Base-by-base conservation (phyloP, 2,888 invertebrate genomes). In the Corbicula japonica region DNA sequence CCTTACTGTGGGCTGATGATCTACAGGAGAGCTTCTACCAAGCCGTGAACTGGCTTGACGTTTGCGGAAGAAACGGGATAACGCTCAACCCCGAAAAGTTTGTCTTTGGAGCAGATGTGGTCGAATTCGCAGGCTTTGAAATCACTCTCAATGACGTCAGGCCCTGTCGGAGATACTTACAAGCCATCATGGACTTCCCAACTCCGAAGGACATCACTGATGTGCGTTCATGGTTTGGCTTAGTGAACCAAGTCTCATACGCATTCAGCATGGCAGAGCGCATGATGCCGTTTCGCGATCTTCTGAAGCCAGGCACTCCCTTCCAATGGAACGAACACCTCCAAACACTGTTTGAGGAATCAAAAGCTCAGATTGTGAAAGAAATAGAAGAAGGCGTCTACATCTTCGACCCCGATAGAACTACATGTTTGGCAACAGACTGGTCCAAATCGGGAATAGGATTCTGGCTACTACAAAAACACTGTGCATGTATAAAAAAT, bases 341-440 rank as follows among this genome's bases (percentile, higher is more conserved):
- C 1, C 35, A 84, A 1, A 26, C 52, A 1, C 26, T 81, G 0
- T 79, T 84, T 65, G 26, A 38, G 56, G 50, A 78, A 76, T 35
- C 73, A 61, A 56, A 85, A 52, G 18, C 23, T 0, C 18, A 70
- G 5, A 85, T 86, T 50, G 66, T 83, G 38, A 76, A 28, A 4
- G 82, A 83, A 46, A 83, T 86, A 18, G 74, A 85, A 61, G 4
- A 80, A 35, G 86, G 85, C 10, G 86, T 85, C 0, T 60, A 61
- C 26, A 87, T 85, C 52, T 87, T 85, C 72, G 80, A 86, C 75
- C 61, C 69, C 30, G 56, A 28, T 26, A 85, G 82, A 63, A 85
- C 87, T n/a, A 87, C 85, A n/a, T 88, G 88, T 75, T 66, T 88
- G 23, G 85, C 84, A 1, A 87, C 88, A 10, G 86, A 88, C 63